These are phyloP conservation scores for Eupelmus urozonus DNA, from an alignment of 2,888 invertebrate genomes.

Conservation along the genomic window DNA sequence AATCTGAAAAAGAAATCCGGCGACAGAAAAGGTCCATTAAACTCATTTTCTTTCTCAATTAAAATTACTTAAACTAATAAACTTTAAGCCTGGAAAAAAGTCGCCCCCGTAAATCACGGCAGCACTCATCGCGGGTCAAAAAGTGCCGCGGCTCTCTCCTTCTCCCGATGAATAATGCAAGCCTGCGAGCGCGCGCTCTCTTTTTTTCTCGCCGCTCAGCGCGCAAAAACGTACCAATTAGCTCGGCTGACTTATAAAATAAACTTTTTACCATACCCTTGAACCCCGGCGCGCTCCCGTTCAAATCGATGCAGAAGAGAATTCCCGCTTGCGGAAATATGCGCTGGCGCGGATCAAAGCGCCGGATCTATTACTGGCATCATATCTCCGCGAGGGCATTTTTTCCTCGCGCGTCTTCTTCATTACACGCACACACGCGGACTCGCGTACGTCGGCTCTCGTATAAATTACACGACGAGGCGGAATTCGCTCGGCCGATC, in stretches of 20 bases:
- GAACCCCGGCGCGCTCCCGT: not conserved
- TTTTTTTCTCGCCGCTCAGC: not conserved
- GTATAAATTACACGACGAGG: constrained; percentile 39
- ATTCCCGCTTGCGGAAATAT: constrained; percentile 31
- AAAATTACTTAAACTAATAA: not conserved
- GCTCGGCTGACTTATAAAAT: constrained; percentile 32
- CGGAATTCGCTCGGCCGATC: constrained; percentile 22
- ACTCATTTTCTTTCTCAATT: no score
- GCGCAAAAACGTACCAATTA: constrained; percentile 44
- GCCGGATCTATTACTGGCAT: constrained; percentile 48
- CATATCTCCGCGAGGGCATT: no score
- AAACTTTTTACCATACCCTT: constrained; percentile 21
- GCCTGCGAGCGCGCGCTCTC: not conserved
- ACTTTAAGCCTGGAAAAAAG: not conserved
- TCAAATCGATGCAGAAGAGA: not conserved
- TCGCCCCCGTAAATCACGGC: not conserved
- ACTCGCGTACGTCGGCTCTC: not conserved
- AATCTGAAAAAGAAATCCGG: no score
- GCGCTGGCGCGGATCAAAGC: constrained; percentile 38
- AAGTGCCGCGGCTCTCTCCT: no score
- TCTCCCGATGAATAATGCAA: constrained; percentile 34
- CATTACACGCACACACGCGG: not conserved
- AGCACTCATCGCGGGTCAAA: not conserved
- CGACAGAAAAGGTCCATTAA: no score
- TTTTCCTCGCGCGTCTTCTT: constrained; percentile 19